Evolutionary conservation across 2,797 vertebrate species (phyloP).

Genomic region (Periparus ater): DNA sequence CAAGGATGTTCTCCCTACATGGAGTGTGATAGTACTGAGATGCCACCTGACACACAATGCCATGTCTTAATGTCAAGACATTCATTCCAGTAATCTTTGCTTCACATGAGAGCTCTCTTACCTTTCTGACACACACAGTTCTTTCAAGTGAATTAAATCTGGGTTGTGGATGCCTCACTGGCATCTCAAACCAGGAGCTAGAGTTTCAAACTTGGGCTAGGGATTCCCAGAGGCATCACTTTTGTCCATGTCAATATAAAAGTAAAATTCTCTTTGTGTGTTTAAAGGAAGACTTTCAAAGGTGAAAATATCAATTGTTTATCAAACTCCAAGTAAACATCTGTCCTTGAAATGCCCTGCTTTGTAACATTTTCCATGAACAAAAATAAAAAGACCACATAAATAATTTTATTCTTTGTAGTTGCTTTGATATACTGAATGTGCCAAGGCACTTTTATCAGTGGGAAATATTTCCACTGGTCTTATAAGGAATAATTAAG

Average conservation of each 20-base stretch:
- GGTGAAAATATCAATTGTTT: neutral
- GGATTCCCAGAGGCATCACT: neutral
- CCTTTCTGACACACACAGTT: neutral
- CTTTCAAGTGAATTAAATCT: neutral
- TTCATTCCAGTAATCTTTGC: neutral
- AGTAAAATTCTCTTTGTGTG: neutral
- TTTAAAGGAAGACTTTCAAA: neutral
- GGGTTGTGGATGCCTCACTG: neutral
- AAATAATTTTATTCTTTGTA: neutral
- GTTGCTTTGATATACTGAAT: neutral
- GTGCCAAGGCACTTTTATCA: neutral
- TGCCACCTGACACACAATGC: neutral
- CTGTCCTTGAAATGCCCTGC: neutral
- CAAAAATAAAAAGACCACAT: neutral
- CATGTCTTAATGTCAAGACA: neutral
- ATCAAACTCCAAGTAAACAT: neutral
- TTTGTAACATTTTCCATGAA: neutral
- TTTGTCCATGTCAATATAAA: neutral
- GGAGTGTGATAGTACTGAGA: neutral
- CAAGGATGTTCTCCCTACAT: neutral
- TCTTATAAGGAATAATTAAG: constrained; percentile 13
- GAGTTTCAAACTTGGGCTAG: neutral
- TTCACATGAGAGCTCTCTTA: neutral
- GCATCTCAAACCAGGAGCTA: neutral
- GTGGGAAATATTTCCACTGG: neutral